Evolutionary conservation across 2,888 invertebrate species (phyloP).

Genomic region (Tachina lurida): DNA sequence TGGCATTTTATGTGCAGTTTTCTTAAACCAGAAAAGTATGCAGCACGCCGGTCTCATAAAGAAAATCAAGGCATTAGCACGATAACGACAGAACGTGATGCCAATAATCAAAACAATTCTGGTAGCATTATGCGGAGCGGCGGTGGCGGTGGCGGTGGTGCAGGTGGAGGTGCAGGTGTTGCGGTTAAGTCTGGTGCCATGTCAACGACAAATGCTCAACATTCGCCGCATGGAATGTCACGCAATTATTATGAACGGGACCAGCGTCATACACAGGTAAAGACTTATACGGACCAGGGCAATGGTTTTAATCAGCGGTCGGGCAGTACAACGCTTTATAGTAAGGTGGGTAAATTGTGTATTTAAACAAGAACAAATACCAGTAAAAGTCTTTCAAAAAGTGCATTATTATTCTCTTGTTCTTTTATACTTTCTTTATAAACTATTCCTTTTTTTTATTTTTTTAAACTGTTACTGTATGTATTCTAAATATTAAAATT

Average conservation of each 20-base stretch:
- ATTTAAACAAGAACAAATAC: conserved; percentile 57
- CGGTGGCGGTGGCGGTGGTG: conserved; percentile 74
- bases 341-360: conserved; percentile 89
- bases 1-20: conserved; percentile 83
- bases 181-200: conserved; percentile 76
- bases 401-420: conserved; percentile 54
- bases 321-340: conserved; percentile 89
- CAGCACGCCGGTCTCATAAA: conserved; percentile 85
- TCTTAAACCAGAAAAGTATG: conserved; percentile 87
- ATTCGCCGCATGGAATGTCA: conserved; percentile 84
- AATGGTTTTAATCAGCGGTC: conserved; percentile 91
- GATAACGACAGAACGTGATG: conserved; percentile 83
- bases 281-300: conserved; percentile 97
- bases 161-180: conserved; percentile 66
- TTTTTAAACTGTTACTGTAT: conserved; percentile 42
- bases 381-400: conserved; percentile 48
- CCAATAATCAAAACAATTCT: conserved; percentile 83
- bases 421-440: conserved; percentile 43
- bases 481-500: conserved; percentile 37
- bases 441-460: conserved; percentile 38
- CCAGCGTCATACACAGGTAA: conserved; percentile 93
- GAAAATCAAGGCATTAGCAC: conserved; percentile 83
- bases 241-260: conserved; percentile 83
- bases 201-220: conserved; percentile 73
- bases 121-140: conserved; percentile 78